These are phyloP conservation scores for Saccostrea echinata DNA, from an alignment of 1,140 invertebrate genomes.

Conservation along the genomic window DNA sequence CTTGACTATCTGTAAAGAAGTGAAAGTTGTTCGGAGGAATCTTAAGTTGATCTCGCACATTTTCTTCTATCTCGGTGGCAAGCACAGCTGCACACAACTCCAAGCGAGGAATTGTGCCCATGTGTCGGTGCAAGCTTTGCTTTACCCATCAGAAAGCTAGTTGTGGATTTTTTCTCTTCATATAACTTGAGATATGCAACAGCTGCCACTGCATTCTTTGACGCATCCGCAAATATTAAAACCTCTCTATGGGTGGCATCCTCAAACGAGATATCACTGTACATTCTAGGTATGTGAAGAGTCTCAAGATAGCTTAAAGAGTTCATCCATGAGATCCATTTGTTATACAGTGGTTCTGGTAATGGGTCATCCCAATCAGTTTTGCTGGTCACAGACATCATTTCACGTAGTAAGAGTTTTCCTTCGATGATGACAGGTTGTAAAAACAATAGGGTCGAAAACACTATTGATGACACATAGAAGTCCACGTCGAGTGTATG, in stretches of 20 bases:
- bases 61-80: conserved; percentile 41
- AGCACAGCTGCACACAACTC: conserved; percentile 54
- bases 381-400: conserved; percentile 19
- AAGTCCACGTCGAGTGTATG: conserved; percentile 48
- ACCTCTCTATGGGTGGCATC: conserved; percentile 74
- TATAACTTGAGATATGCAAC: conserved; percentile 45
- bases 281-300: conserved; percentile 42
- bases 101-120: conserved; percentile 55
- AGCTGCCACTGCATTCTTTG: conserved; percentile 50
- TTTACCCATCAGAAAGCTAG: conserved; percentile 45
- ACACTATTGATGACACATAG: conserved; percentile 35
- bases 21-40: conserved; percentile 8
- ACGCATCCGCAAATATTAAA: conserved; percentile 47
- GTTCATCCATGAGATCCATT: conserved; percentile 44
- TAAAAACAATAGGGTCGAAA: conserved; percentile 50
- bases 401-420: conserved; percentile 52
- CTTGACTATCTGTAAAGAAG: conserved; percentile 48
- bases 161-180: not conserved
- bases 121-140: conserved; percentile 44
- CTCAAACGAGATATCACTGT: conserved; percentile 35
- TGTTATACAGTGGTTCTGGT: conserved; percentile 4
- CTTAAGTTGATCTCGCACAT: conserved; percentile 38
- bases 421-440: conserved; percentile 53
- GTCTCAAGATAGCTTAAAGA: conserved; percentile 39
- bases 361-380: conserved; percentile 60